Percentiles rank a stretch among this genome's conserved stretches.
These are phyloP conservation scores for Clarias gariepinus DNA, from an alignment of 2,113 vertebrate genomes.

Conservation along the genomic window DNA sequence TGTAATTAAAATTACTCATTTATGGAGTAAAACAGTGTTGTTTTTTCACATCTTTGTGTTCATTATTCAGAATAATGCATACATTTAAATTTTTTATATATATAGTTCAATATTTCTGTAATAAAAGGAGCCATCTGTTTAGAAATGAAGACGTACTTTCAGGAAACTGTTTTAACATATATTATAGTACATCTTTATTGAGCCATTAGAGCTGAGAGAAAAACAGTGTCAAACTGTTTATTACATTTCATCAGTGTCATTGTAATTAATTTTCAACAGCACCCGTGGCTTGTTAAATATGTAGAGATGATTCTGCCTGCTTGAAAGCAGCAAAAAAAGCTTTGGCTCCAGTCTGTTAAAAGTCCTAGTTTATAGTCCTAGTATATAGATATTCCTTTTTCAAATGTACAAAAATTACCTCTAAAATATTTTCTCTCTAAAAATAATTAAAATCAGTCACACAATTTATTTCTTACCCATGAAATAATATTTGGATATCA, in stretches of 20 bases:
- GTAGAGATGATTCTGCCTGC: not conserved
- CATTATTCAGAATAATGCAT: not conserved
- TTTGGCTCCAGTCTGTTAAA: constrained; percentile 25
- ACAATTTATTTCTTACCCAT: not conserved
- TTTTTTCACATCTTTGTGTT: not conserved
- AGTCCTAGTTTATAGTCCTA: too few species aligned
- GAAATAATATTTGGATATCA: not conserved
- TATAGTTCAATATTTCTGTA: not conserved
- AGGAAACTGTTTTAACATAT: not conserved
- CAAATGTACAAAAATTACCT: not conserved
- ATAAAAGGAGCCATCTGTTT: not conserved
- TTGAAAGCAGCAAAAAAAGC: not conserved
- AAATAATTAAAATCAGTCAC: not conserved
- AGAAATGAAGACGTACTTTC: not conserved
- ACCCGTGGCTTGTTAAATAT: not conserved
- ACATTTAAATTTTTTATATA: too few species aligned
- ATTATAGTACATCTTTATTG: constrained; percentile 31
- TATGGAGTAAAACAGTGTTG: not conserved
- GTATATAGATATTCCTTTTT: not conserved
- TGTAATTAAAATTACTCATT: constrained; percentile 6
- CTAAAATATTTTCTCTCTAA: constrained; percentile 1
- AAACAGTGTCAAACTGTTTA: not conserved
- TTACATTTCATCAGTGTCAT: constrained; percentile 1
- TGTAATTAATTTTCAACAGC: not conserved
- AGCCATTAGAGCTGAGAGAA: not conserved